Base-by-base conservation (phyloP, 2,113 vertebrate species). In the Melanotaenia duboulayi region DNA sequence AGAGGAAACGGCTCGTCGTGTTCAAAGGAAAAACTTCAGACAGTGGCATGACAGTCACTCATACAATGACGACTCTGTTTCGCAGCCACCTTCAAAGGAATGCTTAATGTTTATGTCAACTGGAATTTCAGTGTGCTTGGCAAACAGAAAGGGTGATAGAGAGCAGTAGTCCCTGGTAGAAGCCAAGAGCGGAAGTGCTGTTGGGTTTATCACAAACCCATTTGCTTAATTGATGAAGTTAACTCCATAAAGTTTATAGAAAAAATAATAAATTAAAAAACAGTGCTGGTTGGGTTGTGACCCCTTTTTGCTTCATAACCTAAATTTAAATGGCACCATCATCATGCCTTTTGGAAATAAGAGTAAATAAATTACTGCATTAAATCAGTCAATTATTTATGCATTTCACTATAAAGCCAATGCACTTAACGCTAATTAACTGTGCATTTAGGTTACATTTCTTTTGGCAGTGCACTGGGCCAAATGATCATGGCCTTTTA, bases 151-250 rank as follows among this genome's bases (percentile, higher is more conserved):
- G 20, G 40, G 48, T 46, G 35, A 54, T 37, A 37, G 8, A 35
- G 44, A 64, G 16, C 23, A 39, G 40, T 44, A 37, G 56, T 16
- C 28, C 52, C 25, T 62, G 35, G 46, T 32, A 59, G 76, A 16
- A 64, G 56, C 32, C 48, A 48, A 60, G 28, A 32, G 6, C n/a
- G 37, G 37, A 17, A 12, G 57, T 6, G 63, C n/a, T 13, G 61
- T 42, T 17, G 78, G 77, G 60, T 80, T 85, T 49, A 60, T 87
- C 65, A 74, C 44, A 32, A 59, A 74, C 71, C 76, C 76, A 89
- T 76, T 84, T 82, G 46, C 74, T 80, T 82, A 87, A 90, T 88
- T 85, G 62, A 35, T 55, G 4, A 67, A 70, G 70, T 76, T 80
- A 65, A 77, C 50, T 78, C 49, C 11, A 71, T 64, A 72, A 75